A percentile compares a stretch with the other conserved stretches of the same genome.
These are phyloP conservation scores for Andrena cerasifolii DNA, from an alignment of 1,140 invertebrate genomes.

Conservation along the genomic window DNA sequence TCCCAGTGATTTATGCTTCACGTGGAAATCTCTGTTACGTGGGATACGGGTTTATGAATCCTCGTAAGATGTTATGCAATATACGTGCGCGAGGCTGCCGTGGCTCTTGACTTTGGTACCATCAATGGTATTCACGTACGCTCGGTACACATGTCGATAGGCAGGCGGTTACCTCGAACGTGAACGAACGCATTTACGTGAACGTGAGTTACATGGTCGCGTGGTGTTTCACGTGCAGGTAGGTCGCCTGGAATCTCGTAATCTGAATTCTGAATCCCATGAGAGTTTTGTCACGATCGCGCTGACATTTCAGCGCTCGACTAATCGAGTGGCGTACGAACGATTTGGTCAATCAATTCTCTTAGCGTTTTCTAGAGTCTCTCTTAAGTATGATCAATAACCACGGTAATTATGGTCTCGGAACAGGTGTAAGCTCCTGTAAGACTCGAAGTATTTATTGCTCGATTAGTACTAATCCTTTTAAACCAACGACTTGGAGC, in stretches of 20 bases:
- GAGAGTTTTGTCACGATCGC: not conserved
- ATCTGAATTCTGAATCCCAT: conserved; percentile 16
- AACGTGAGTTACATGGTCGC: conserved; percentile 9
- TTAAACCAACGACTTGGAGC: not conserved
- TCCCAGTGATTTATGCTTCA: not conserved
- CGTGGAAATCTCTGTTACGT: conserved; percentile 22
- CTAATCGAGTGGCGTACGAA: too few relatives aligned
- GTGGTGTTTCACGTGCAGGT: conserved; percentile 10
- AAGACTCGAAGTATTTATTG: not conserved
- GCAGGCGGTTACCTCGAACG: conserved; percentile 22
- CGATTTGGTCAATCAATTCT: too few relatives aligned
- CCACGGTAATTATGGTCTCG: too few relatives aligned
- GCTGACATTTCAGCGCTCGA: not conserved
- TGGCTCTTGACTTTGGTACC: conserved; percentile 42
- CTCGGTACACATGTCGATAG: conserved; percentile 24
- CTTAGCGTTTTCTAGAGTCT: too few relatives aligned
- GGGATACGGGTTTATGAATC: conserved; percentile 36
- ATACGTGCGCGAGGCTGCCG: conserved; percentile 25
- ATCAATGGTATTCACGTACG: conserved; percentile 44
- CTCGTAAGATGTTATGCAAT: conserved; percentile 38
- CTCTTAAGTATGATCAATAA: too few relatives aligned
- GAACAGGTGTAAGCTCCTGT: too few relatives aligned
- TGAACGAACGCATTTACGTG: conserved; percentile 50
- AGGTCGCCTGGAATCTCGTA: conserved; percentile 18
- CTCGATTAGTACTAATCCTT: not conserved